phyloP scores from a whole-genome alignment of 2,797 vertebrate genomes.

The Chrysocyon brachyurus region DNA sequence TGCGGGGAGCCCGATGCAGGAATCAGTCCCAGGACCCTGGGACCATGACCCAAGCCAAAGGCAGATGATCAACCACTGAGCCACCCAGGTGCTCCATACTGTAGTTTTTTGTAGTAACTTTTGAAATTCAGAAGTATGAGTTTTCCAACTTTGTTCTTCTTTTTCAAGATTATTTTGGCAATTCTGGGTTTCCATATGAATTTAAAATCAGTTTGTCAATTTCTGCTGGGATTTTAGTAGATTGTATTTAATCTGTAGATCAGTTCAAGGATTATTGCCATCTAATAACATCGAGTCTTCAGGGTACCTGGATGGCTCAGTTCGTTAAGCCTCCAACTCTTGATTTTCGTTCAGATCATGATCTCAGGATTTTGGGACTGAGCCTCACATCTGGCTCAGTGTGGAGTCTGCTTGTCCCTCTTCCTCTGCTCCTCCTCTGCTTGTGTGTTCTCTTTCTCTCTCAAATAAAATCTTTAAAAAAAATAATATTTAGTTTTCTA shows the following conservation, averaged over 20 bases:
- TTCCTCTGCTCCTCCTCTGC: neutral
- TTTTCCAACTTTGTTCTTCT: neutral
- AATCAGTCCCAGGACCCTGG: neutral
- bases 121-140: neutral
- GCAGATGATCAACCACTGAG: neutral
- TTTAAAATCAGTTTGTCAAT: neutral
- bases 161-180: neutral
- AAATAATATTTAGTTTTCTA: neutral
- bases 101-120: neutral
- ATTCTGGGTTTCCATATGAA: neutral
- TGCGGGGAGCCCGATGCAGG: no score
- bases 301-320: neutral
- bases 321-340: neutral
- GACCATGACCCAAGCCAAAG: neutral
- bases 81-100: neutral
- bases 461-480: neutral
- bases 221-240: conserved; percentile 2
- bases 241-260: neutral
- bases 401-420: neutral
- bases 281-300: conserved; percentile 3
- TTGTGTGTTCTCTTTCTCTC: neutral
- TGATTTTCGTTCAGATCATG: neutral
- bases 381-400: neutral
- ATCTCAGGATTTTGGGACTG: neutral
- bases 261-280: neutral